Base-by-base conservation (phyloP, 1,140 invertebrate genomes). In the Atopsyche davidsoni region DNA sequence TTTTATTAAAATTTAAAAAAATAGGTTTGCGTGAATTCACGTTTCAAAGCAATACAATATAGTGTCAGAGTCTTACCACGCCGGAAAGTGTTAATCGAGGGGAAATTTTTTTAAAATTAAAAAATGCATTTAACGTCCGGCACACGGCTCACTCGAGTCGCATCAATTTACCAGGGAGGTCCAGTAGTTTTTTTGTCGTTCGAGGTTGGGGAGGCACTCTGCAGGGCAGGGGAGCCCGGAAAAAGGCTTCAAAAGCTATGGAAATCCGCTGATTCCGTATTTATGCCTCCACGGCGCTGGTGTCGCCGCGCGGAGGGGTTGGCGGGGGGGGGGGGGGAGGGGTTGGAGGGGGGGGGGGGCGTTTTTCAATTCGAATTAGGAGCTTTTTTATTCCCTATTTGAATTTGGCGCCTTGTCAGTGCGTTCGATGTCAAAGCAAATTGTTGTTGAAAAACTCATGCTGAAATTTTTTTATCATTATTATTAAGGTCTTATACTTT, bases 171-270 rank as follows among this genome's bases (percentile, higher is more conserved):
- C 50, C 50, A 52, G 50, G 31, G 43, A 45, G 46, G 50, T 52
- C 42, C 49, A 51, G 40, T 51, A 51, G 31, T 4, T 51, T 52
- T 52, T 52, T 52, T 46, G 35, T 11, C 22, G 35, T 11, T 14
- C 21, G 28, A 39, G 47, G 47, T 7, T 28, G 25, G 25, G 39
- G 39, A 16, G 21, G 3, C n/a, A 10, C 24, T 38, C 24, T 17
- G 2, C 32, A 22, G 25, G 23, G 19, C 34, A 14, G 23, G 28
- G 14, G 39, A 23, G 34, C 46, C 21, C 44, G 36, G 48, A 46
- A 55, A 55, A 55, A 55, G 47, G 49, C 48, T 46, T 55, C 53
- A 55, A 56, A 51, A 56, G 48, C 49, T 57, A 57, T 57, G 54
- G 54, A 57, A 57, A 57, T 57, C 47, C 23, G 21, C 42, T 40